A percentile compares a stretch with the other conserved stretches of the same genome.
phyloP scores from a whole-genome alignment of 2,888 invertebrate species.

The Lasioglossum lativentre region DNA sequence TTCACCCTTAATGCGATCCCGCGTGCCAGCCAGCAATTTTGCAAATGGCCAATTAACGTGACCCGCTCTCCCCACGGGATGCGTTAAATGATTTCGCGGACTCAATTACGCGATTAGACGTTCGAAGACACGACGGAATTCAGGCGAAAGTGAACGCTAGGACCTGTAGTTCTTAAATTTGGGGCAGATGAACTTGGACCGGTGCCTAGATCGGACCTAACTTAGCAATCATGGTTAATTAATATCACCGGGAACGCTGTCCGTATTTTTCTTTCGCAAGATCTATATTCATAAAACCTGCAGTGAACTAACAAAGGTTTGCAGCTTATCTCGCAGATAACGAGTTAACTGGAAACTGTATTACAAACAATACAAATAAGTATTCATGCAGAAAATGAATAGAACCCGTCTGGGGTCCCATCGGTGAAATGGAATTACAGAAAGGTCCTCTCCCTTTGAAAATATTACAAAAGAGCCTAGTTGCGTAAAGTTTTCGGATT shows the following conservation, averaged over 20 bases:
- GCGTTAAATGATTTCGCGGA: constrained; percentile 21
- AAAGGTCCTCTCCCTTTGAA: neutral
- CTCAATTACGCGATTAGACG: constrained; percentile 22
- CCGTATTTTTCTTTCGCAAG: neutral
- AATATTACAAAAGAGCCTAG: neutral
- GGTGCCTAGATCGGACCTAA: neutral
- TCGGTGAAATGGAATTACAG: constrained; percentile 11
- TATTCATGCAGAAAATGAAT: no score
- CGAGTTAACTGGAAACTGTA: no score
- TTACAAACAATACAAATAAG: no score
- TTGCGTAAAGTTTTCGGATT: neutral
- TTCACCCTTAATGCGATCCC: constrained; percentile 41
- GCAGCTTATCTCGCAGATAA: neutral
- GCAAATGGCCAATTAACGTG: constrained; percentile 42
- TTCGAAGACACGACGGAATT: neutral
- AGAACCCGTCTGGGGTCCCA: neutral
- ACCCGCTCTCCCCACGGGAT: neutral
- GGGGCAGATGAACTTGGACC: neutral
- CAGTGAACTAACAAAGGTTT: neutral
- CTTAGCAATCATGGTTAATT: neutral
- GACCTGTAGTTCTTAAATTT: neutral
- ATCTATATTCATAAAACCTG: neutral
- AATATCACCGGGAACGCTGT: neutral
- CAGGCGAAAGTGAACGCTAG: neutral
- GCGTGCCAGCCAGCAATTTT: constrained; percentile 29